Base-by-base conservation (phyloP, 2,888 invertebrate genomes). In the Gonocerus acuteangulatus region DNA sequence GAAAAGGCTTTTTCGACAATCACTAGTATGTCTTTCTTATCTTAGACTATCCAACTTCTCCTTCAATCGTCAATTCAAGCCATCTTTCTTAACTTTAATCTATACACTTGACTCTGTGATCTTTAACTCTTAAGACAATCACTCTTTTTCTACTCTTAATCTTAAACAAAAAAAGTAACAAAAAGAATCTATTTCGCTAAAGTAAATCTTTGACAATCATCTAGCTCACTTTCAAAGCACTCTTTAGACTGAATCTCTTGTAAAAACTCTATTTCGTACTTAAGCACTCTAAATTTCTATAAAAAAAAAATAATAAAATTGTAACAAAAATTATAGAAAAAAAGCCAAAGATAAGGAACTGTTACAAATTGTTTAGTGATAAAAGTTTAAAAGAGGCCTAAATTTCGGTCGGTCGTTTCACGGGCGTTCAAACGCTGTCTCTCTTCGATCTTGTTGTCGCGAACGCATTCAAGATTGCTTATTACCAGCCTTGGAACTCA, bases 61-160 rank as follows among this genome's bases (percentile, higher is more conserved):
- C 42, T 36, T 54, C 54, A 42, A 39, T 42, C 39, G 54, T 54
- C 54, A 54, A 54, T 54, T 54, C 54, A 34, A 39, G 54, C 36
- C 39, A 15, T 54, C 54, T 42, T 42, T 39, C 39, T 39, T 11
- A n/a, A 39, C 13, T 42, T 54, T 54, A 42, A 54, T 54, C 39
- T 42, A 22, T 36, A 54, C 54, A 54, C 54, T 22, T 36, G 42
- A 54, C 54, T 47, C 57, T 57, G 57, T 57, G 57, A 57, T 57
- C 57, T 57, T 45, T 57, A 48, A 57, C 27, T 47, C 47, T 57
- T 57, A 57, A 57, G 57, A 57, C 57, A 57, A 57, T 57, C 57
- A 57, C 44, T 47, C 44, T 57, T 57, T 57, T 47, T 57, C 47
- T 47, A 47, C 57, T 57, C 47, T 57, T 42, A 54, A 18, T 54